Conservation (phyloP, 2,113 vertebrate species). For the Protomyctophum bolini region DNA sequence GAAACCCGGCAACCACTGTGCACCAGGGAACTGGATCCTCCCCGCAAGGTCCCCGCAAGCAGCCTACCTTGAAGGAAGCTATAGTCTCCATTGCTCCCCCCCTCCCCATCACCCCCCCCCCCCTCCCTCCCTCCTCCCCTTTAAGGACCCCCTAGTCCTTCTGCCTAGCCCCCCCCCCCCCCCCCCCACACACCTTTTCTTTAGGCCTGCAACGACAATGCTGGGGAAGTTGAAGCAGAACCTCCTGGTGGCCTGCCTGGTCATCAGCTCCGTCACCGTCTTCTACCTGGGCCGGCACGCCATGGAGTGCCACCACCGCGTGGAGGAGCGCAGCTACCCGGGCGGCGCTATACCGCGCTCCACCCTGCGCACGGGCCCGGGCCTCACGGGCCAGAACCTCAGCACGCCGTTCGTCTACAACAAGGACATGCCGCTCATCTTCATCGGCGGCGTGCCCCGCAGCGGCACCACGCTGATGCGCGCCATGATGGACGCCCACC, state of each 20-base stretch:
- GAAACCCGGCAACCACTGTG: constrained; percentile 61
- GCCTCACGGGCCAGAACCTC: constrained; percentile 59
- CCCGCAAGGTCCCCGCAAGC: constrained; percentile 49
- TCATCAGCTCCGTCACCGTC: constrained; percentile 92
- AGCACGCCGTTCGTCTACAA: constrained; percentile 85
- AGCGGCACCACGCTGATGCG: constrained; percentile 96
- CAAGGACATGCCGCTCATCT: constrained; percentile 97
- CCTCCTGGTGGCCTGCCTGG: constrained; percentile 91
- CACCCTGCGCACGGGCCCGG: constrained; percentile 63
- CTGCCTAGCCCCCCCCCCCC: constrained; percentile 26
- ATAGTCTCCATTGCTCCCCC: constrained; percentile 20
- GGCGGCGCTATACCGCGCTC: constrained; percentile 58
- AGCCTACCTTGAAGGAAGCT: constrained; percentile 69
- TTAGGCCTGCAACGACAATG: constrained; percentile 78
- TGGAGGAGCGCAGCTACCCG: constrained; percentile 84
- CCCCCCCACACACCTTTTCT: background rate
- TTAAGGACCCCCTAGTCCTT: constrained; percentile 4
- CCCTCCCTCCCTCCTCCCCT: constrained; percentile 22
- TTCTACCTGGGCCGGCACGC: constrained; percentile 95
- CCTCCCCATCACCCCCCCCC: constrained; percentile 24
- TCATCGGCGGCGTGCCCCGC: constrained; percentile 94
- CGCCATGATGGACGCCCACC: constrained; percentile 96
- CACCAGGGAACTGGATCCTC: constrained; percentile 69
- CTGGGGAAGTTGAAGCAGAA: constrained; percentile 97
- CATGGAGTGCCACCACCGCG: constrained; percentile 95